Base-by-base conservation (phyloP, 1,140 invertebrate genomes). In the Centruroides vittatus region DNA sequence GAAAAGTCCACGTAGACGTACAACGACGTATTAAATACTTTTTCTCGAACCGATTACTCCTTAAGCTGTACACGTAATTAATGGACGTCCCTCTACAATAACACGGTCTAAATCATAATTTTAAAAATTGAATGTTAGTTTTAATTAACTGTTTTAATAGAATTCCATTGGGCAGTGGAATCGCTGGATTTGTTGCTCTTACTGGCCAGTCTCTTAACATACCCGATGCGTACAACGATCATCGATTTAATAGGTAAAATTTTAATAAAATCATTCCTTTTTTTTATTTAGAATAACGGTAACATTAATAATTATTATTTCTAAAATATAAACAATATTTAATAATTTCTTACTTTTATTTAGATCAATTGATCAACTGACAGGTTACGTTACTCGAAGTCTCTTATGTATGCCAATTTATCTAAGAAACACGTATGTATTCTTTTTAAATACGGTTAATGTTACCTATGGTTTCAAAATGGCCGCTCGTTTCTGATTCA, bases 331-430 rank as follows among this genome's bases (percentile, higher is more conserved):
- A 5, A 5, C 41, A 41, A 1, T 41, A 41, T 41, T 6, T 41
- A 6, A 41, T 8, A 41, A 41, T 41, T 6, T 6, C 41, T 41
- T 41, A 6, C 23, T 53, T 6, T 36, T n/a, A 61, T 6, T 36
- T n/a, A 61, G 83, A 35, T 78, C 82, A 34, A 79, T 89, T 1
- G 86, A 89, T 71, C 81, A 85, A 68, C 69, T 80, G 11, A 88
- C 86, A 8, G 86, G 85, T 5, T 89, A 88, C 70, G 79, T 77
- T 64, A 89, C 86, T 5, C 77, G 79, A 66, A 82, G 80, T 8
- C 88, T 90, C 50, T 77, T 91, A 0, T 90, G 88, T 70, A 90
- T 90, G 87, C 88, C 88, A 1, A 86, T 91, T 54, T 84, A 77
- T 70, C 86, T 87, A 57, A 75, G 84, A 61, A 81, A 81, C n/a